Evolutionary conservation across 2,113 vertebrate genomes (phyloP).

Genomic region (Melanostigma gelatinosum): DNA sequence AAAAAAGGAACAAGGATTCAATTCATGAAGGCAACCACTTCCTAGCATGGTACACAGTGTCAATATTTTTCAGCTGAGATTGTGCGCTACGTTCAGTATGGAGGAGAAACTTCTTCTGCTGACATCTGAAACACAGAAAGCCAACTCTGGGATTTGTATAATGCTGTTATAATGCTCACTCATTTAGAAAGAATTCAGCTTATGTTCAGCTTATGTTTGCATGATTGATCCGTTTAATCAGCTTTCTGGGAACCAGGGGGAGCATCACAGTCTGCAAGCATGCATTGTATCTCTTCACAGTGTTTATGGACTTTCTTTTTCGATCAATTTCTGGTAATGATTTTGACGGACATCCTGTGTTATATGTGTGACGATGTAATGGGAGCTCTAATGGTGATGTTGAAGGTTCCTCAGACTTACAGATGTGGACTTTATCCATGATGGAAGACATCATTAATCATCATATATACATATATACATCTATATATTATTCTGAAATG

Average conservation of each 20-base stretch:
- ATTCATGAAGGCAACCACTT: constrained; percentile 65
- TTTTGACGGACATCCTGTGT: background rate
- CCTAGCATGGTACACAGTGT: constrained; percentile 55
- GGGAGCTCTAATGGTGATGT: background rate
- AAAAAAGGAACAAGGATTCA: constrained; percentile 70
- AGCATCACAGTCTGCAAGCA: background rate
- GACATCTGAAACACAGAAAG: constrained; percentile 16
- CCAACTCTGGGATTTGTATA: background rate
- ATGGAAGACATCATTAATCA: no score
- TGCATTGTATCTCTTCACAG: background rate
- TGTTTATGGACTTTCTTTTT: background rate
- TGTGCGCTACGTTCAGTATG: constrained; percentile 33
- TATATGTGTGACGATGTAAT: background rate
- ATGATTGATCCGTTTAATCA: constrained; percentile 15
- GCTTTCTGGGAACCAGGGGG: background rate
- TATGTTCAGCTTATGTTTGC: background rate
- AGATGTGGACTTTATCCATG: background rate
- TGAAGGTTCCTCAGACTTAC: background rate
- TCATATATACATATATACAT: no score
- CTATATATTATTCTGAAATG: background rate
- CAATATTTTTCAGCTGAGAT: constrained; percentile 67
- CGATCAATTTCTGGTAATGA: background rate
- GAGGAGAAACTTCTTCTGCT: constrained; percentile 21
- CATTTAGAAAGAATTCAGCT: background rate
- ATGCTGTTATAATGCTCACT: background rate